phyloP scores from a whole-genome alignment of 2,797 vertebrate genomes.

The Chanos chanos region DNA sequence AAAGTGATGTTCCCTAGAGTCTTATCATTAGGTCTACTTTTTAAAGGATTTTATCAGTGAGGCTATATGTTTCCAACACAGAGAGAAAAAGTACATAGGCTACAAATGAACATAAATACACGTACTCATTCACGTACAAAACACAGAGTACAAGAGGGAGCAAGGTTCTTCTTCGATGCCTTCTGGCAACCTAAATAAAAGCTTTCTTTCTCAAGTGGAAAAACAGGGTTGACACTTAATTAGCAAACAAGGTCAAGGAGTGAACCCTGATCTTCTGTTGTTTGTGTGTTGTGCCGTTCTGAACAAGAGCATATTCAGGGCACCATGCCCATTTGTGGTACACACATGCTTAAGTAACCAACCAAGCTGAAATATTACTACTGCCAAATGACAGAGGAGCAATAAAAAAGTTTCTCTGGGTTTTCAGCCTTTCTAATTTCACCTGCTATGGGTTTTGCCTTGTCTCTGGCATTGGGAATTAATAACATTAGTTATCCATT shows the following conservation, averaged over 20 bases:
- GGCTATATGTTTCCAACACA: too few relatives aligned
- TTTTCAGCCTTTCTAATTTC: too few relatives aligned
- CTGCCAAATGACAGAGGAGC: too few relatives aligned
- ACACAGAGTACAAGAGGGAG: background rate
- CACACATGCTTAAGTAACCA: background rate
- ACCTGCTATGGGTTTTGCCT: too few relatives aligned
- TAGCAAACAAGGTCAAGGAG: slow-evolving; percentile 60
- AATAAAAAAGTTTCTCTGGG: too few relatives aligned
- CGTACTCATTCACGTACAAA: background rate
- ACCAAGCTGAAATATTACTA: background rate
- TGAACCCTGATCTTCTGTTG: slow-evolving; percentile 32
- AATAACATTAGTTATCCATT: too few relatives aligned
- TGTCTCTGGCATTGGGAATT: too few relatives aligned
- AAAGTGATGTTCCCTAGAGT: too few relatives aligned
- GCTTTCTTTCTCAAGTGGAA: slow-evolving; percentile 51
- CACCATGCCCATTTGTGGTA: background rate
- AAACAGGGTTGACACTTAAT: slow-evolving; percentile 62
- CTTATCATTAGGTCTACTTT: too few relatives aligned
- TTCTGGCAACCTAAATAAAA: slow-evolving; percentile 37
- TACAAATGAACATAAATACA: background rate
- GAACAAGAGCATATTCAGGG: slow-evolving; percentile 7
- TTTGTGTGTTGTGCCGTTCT: slow-evolving; percentile 36
- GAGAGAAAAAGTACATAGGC: too few relatives aligned
- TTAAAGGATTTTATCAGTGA: too few relatives aligned
- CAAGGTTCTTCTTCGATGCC: background rate